Conservation (phyloP, 1,140 invertebrate genomes). For the Polypedilum vanderplanki region DNA sequence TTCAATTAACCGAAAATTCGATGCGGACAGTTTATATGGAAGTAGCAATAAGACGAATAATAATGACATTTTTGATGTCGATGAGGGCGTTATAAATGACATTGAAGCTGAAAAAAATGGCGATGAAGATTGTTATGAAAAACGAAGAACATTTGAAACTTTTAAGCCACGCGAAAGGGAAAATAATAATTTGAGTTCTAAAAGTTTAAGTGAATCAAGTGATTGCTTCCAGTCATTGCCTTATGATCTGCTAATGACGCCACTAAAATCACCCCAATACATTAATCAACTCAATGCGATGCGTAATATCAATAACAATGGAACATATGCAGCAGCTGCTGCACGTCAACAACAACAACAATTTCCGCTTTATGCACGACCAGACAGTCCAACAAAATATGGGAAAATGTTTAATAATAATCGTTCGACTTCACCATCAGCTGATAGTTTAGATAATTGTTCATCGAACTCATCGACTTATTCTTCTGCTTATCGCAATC, state of each 20-base stretch:
- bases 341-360: background rate
- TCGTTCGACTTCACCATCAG: constrained; percentile 25
- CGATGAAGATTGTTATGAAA: background rate
- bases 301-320: constrained; percentile 8
- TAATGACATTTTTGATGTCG: constrained; percentile 20
- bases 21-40: background rate
- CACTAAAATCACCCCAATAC: background rate
- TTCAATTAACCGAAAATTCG: constrained; percentile 20
- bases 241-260: constrained; percentile 6
- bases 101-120: background rate
- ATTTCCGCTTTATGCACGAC: constrained; percentile 20
- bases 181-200: background rate
- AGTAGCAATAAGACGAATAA: background rate
- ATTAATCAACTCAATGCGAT: constrained; percentile 20
- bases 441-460: constrained; percentile 16
- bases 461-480: constrained; percentile 22
- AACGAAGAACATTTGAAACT: background rate
- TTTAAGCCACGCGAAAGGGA: constrained; percentile 1
- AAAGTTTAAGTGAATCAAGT: constrained; percentile 22
- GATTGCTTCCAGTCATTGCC: constrained; percentile 5
- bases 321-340: background rate
- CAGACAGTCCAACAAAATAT: constrained; percentile 9
- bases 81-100: constrained; percentile 27
- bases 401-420: constrained; percentile 11
- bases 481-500: background rate